Conservation (phyloP, 2,113 vertebrate genomes). For the Aix galericulata region DNA sequence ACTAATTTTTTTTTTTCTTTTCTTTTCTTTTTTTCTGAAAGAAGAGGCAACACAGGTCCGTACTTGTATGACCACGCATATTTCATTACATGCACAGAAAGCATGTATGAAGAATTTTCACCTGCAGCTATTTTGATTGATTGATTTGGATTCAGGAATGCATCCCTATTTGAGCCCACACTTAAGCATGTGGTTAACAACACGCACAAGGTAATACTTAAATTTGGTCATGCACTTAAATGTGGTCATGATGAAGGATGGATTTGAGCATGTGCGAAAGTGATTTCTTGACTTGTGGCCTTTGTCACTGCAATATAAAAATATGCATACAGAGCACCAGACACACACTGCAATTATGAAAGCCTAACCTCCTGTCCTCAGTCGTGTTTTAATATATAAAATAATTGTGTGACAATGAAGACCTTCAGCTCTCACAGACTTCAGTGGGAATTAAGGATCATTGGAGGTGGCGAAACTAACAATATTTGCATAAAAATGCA, state of each 20-base stretch:
- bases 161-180: slow-evolving; percentile 1
- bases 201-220: neutral
- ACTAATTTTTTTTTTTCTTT: neutral
- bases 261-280: neutral
- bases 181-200: neutral
- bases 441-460: slow-evolving; percentile 42
- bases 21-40: neutral
- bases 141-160: slow-evolving; percentile 60
- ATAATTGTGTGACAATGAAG: neutral
- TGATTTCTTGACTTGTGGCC: neutral
- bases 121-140: slow-evolving; percentile 52
- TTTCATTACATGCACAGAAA: neutral
- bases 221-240: neutral
- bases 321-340: neutral
- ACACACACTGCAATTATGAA: neutral
- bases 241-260: neutral
- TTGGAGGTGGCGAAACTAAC: slow-evolving; percentile 7
- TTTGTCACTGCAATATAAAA: neutral
- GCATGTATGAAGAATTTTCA: slow-evolving; percentile 46
- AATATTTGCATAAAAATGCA: slow-evolving; percentile 63
- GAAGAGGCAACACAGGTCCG: neutral
- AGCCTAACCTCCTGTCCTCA: neutral
- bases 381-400: neutral
- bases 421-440: neutral
- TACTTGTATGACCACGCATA: slow-evolving; percentile 7